These are phyloP conservation scores for Volucella zonaria DNA, from an alignment of 2,888 invertebrate genomes.

Conservation along the genomic window DNA sequence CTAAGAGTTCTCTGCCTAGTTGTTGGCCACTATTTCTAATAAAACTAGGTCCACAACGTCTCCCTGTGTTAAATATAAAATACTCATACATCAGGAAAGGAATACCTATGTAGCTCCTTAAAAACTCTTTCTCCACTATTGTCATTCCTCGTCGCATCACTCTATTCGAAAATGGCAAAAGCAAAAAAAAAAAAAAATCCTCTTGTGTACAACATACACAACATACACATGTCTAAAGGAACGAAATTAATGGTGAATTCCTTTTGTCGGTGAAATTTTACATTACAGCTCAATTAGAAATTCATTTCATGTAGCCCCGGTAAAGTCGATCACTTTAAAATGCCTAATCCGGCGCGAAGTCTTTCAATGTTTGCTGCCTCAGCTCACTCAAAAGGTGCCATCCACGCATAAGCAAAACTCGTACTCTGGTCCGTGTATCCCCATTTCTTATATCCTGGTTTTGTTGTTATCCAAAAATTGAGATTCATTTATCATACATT, in stretches of 20 bases:
- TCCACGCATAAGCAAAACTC: not conserved
- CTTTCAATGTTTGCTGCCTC: conserved; percentile 29
- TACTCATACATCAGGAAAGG: too few relatives aligned
- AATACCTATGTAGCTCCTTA: too few relatives aligned
- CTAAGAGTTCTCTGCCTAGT: too few relatives aligned
- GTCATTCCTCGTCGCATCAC: too few relatives aligned
- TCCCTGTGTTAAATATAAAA: too few relatives aligned
- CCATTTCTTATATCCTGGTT: conserved; percentile 66
- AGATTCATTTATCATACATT: conserved; percentile 74
- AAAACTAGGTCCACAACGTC: too few relatives aligned
- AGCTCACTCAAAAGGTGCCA: conserved; percentile 19
- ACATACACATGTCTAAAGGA: conserved; percentile 49
- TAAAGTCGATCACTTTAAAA: conserved; percentile 60
- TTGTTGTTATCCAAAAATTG: conserved; percentile 72
- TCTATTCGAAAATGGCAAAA: too few relatives aligned
- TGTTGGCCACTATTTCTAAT: too few relatives aligned
- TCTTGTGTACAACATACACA: too few relatives aligned
- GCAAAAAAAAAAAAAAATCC: too few relatives aligned
- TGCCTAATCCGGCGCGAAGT: conserved; percentile 54
- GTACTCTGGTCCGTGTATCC: conserved; percentile 14
- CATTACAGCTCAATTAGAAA: conserved; percentile 65
- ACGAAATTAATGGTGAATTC: conserved; percentile 59
- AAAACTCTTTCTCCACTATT: too few relatives aligned
- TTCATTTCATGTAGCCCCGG: conserved; percentile 60
- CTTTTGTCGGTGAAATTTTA: conserved; percentile 45